A percentile compares a stretch with the other conserved stretches of the same genome.
Conservation (phyloP, 2,113 vertebrate genomes). For the Oryzias curvinotus region DNA sequence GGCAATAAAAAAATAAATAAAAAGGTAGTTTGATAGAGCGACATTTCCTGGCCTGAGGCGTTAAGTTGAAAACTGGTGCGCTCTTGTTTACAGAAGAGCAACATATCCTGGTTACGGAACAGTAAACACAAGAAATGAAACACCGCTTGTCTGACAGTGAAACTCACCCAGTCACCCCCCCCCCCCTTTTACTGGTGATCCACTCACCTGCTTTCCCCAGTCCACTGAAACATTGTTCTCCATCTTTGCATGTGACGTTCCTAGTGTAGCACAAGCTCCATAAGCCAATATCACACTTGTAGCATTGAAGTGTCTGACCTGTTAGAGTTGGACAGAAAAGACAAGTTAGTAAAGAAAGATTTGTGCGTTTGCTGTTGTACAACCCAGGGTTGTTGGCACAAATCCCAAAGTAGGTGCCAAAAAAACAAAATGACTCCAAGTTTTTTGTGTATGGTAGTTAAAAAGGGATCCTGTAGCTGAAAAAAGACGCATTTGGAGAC, state of each 20-base stretch:
- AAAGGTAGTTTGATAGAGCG: no score
- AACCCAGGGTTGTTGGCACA: no score
- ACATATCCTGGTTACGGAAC: no score
- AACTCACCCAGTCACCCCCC: not conserved
- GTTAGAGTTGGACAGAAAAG: not conserved
- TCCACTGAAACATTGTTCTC: constrained; percentile 65
- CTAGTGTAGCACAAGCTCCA: constrained; percentile 49
- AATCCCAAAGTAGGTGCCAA: no score
- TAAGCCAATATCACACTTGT: constrained; percentile 56
- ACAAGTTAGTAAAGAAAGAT: not conserved
- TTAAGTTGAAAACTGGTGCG: no score
- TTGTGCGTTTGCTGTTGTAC: not conserved
- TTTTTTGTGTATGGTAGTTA: no score
- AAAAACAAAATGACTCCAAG: no score
- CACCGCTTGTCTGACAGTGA: not conserved
- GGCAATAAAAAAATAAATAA: no score
- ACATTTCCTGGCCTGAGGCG: no score
- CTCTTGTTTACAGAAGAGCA: no score
- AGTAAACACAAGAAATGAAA: not conserved
- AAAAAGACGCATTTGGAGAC: no score
- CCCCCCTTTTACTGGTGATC: not conserved
- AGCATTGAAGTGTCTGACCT: constrained; percentile 77
- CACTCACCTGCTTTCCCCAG: constrained; percentile 67
- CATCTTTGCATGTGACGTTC: fast-evolving
- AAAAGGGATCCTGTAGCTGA: no score